Percentiles rank a stretch among this genome's conserved stretches.
Conservation (phyloP, 1,140 invertebrate genomes). For the Neodiprion pinetum region DNA sequence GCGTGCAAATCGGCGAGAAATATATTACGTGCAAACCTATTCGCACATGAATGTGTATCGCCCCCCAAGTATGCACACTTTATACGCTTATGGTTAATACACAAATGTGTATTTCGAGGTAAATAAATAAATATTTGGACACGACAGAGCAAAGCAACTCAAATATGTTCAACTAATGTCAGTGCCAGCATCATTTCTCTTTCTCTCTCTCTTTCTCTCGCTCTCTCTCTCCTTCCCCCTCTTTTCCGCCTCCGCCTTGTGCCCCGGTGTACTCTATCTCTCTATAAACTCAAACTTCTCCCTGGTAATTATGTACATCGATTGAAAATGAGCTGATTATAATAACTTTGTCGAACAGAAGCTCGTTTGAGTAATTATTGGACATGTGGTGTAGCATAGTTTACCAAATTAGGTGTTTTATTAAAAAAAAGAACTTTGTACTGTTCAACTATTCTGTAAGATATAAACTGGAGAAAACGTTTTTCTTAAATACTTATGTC, state of each 20-base stretch:
- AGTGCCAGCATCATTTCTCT: constrained; percentile 46
- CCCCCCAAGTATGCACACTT: neutral
- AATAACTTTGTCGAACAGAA: too few relatives aligned
- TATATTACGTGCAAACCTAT: constrained; percentile 24
- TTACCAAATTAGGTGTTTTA: too few relatives aligned
- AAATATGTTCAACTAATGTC: constrained; percentile 56
- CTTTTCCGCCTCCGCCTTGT: neutral
- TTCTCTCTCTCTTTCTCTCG: constrained; percentile 35
- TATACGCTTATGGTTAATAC: constrained; percentile 36
- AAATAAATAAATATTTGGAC: constrained; percentile 60
- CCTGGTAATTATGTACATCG: too few relatives aligned
- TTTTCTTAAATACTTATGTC: too few relatives aligned
- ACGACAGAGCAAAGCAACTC: constrained; percentile 48
- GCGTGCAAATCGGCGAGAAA: constrained; percentile 14
- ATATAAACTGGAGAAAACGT: too few relatives aligned
- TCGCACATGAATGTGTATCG: neutral
- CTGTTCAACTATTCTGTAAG: too few relatives aligned
- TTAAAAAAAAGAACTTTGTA: too few relatives aligned
- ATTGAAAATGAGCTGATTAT: too few relatives aligned
- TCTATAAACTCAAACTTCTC: too few relatives aligned
- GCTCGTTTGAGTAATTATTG: too few relatives aligned
- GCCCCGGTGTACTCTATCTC: too few relatives aligned
- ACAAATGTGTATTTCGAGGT: constrained; percentile 52
- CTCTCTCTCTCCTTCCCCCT: constrained; percentile 19
- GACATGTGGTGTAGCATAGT: too few relatives aligned